Percentiles rank a stretch among this genome's conserved stretches.
phyloP scores from a whole-genome alignment of 2,113 vertebrate genomes.

The Planiliza haematocheilus region DNA sequence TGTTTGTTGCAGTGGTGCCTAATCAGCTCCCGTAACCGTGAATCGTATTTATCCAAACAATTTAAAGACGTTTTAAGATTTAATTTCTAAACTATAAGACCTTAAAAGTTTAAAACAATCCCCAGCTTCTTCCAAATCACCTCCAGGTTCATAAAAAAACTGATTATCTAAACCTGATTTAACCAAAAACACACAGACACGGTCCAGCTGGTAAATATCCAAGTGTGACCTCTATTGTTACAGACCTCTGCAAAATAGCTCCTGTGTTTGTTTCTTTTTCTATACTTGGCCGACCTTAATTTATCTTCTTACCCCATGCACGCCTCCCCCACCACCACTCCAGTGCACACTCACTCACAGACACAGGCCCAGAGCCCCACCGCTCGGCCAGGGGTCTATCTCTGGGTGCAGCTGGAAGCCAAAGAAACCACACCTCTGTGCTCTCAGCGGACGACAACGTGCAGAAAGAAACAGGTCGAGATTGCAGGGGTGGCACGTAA shows the following conservation, averaged over 20 bases:
- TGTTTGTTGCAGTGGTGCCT: no score
- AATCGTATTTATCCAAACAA: no score
- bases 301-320: conserved; percentile 12
- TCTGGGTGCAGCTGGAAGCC: conserved; percentile 36
- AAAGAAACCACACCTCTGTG: conserved; percentile 24
- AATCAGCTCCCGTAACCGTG: no score
- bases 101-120: no score
- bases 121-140: no score
- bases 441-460: background rate
- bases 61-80: no score
- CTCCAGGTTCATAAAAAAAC: no score
- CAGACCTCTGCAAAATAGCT: background rate
- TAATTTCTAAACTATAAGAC: no score
- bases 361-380: background rate
- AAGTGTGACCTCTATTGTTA: background rate
- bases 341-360: background rate
- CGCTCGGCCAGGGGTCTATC: no score
- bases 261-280: conserved; percentile 8
- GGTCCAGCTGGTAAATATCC: background rate
- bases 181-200: background rate
- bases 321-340: background rate
- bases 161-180: no score
- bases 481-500: no score
- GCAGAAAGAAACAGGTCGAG: background rate
- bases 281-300: conserved; percentile 47